Percentiles rank a stretch among this genome's conserved stretches.
These are phyloP conservation scores for Hanleya hanleyi DNA, from an alignment of 2,888 invertebrate genomes.

Conservation along the genomic window DNA sequence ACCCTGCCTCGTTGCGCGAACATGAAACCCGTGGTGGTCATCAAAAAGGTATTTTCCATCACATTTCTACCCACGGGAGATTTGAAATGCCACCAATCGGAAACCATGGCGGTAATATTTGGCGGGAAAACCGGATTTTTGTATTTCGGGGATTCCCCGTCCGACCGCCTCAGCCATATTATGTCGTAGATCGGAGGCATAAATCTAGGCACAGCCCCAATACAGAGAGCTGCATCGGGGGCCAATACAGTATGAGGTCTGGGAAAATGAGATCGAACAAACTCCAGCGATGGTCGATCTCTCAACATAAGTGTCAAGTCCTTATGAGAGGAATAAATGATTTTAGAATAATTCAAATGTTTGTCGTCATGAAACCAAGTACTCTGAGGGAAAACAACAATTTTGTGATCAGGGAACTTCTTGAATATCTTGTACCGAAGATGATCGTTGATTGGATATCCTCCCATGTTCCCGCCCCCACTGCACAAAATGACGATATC, in stretches of 20 bases:
- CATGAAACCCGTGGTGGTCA: constrained; percentile 28
- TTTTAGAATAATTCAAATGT: background rate
- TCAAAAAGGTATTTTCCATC: constrained; percentile 30
- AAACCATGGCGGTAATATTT: constrained; percentile 12
- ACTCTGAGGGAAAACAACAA: constrained; percentile 36
- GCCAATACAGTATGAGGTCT: constrained; percentile 22
- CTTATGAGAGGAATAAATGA: constrained; percentile 19
- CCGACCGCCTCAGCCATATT: constrained; percentile 34
- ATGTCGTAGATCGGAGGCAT: constrained; percentile 37
- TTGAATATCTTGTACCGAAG: constrained; percentile 6
- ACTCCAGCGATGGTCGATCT: constrained; percentile 19
- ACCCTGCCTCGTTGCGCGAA: constrained; percentile 42
- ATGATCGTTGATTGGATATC: constrained; percentile 8
- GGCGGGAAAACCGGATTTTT: constrained; percentile 13
- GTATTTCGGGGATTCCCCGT: constrained; percentile 26
- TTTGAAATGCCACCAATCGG: constrained; percentile 31
- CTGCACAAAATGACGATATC: constrained; percentile 39
- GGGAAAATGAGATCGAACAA: constrained; percentile 20
- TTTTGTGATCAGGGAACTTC: constrained; percentile 17
- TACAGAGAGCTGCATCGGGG: constrained; percentile 39
- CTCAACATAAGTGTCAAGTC: constrained; percentile 29
- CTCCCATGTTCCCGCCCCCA: constrained; percentile 42
- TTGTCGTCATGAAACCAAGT: constrained; percentile 14
- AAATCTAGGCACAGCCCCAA: constrained; percentile 21
- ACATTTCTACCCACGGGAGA: constrained; percentile 17